Percentiles rank a stretch among this genome's conserved stretches.
phyloP scores from a whole-genome alignment of 1,140 invertebrate genomes.

The Macrobrachium rosenbergii region DNA sequence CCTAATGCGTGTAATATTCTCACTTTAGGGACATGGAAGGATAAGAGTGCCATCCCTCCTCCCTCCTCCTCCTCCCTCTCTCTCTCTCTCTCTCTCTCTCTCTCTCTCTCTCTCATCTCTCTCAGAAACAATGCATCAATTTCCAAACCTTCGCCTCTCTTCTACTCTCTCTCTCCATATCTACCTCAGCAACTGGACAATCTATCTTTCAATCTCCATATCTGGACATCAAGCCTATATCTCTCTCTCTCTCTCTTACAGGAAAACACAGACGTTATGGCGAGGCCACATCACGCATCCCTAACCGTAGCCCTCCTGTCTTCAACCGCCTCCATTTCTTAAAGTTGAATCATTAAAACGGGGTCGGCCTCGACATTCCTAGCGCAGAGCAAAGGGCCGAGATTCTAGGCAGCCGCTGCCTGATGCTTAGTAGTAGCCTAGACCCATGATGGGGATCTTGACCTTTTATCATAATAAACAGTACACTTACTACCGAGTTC shows the following conservation, averaged over 20 bases:
- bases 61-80: neutral
- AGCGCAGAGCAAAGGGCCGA: neutral
- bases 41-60: neutral
- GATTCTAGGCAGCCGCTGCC: too few species aligned
- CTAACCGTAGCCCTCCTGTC: neutral
- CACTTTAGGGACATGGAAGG: too few species aligned
- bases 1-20: too few species aligned
- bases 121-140: too few species aligned
- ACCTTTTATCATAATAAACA: too few species aligned
- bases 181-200: too few species aligned
- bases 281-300: too few species aligned
- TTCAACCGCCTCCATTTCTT: slow-evolving; percentile 22
- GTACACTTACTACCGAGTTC: too few species aligned
- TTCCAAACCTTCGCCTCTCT: too few species aligned
- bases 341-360: slow-evolving; percentile 11
- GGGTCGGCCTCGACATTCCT: slow-evolving; percentile 36
- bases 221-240: neutral
- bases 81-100: neutral
- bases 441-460: too few species aligned
- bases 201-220: neutral
- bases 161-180: neutral
- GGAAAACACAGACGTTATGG: too few species aligned
- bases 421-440: too few species aligned
- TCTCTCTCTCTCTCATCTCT: neutral
- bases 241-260: neutral